Evolutionary conservation across 2,888 invertebrate genomes (phyloP), one percentile per base, ranked within the genome.

Genomic region (Papilio gigon): DNA sequence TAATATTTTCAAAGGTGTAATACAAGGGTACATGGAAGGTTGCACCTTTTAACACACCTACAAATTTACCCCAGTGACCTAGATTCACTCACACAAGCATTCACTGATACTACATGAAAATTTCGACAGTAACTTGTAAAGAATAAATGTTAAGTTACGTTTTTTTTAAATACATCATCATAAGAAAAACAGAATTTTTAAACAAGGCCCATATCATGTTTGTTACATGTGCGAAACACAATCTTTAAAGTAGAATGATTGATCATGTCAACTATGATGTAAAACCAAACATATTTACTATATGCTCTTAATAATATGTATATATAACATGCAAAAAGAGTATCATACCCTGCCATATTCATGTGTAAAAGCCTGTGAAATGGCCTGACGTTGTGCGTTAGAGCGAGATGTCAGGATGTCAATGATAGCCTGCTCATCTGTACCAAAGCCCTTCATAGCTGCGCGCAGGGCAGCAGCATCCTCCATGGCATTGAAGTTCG

Each of bases 371-470:
- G 93, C 93, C 70, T 93, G 87, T 11, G 94, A 86, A 62, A 97
- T 95, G 71, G 94, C 89, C 80, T 95, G 96, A 0, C 97, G 91
- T 84, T 97, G 97, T 0, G 78, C 80, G 78, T 96, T 96, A 70
- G 94, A 93, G 60, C 97, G 93, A 0, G 93, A 86, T 0, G 95
- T 94, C 42, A 97, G 91, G 63, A 97, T 93, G 67, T 95, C 93
- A 40, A 96, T 95, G 75, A 97, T 95, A 40, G 94, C 92, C 77
- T 95, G 93, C 81, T 97, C 96, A 77, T 96, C 94, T 0, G 96
- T 96, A 4, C 95, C 95, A n/a, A 95, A 92, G 22, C 95, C 95
- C 76, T 95, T 95, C 96, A 96, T 96, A 9, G 96, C 95, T 1
- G 88, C 92, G 1, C 95, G 90, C 27, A 96, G 89, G 0, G 93